A percentile compares a stretch with the other conserved stretches of the same genome.
Conservation (phyloP, 2,113 vertebrate species). For the Tympanuchus pallidicinctus region DNA sequence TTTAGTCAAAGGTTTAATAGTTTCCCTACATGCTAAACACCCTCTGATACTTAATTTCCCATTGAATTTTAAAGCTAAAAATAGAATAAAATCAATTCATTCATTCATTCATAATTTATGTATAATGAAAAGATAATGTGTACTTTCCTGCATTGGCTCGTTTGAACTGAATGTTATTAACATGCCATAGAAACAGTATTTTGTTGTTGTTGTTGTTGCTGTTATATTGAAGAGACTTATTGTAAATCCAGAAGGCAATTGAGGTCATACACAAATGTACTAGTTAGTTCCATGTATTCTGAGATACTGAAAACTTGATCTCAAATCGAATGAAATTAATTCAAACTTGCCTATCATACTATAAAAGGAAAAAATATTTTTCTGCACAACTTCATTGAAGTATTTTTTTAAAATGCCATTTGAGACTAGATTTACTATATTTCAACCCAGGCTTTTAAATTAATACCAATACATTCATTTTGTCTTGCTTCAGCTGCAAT, state of each 20-base stretch:
- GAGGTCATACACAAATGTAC: neutral
- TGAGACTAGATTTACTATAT: neutral
- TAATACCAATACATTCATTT: neutral
- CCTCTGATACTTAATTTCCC: neutral
- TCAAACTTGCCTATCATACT: neutral
- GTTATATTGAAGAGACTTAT: neutral
- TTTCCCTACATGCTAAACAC: neutral
- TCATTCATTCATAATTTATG: neutral
- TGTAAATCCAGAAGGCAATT: neutral
- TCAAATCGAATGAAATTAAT: neutral
- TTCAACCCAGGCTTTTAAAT: neutral
- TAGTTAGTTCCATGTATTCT: neutral
- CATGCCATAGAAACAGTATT: neutral
- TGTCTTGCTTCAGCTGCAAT: neutral
- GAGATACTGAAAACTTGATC: neutral
- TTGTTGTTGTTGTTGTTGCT: neutral
- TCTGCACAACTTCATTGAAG: neutral
- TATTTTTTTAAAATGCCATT: neutral
- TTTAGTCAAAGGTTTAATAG: neutral
- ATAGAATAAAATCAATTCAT: neutral
- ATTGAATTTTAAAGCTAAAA: neutral
- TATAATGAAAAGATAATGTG: neutral
- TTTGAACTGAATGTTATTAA: neutral
- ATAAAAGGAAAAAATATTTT: neutral
- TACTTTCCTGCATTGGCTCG: neutral